Evolutionary conservation across 2,888 invertebrate species (phyloP).

Genomic region (Minunthozetes semirufus): DNA sequence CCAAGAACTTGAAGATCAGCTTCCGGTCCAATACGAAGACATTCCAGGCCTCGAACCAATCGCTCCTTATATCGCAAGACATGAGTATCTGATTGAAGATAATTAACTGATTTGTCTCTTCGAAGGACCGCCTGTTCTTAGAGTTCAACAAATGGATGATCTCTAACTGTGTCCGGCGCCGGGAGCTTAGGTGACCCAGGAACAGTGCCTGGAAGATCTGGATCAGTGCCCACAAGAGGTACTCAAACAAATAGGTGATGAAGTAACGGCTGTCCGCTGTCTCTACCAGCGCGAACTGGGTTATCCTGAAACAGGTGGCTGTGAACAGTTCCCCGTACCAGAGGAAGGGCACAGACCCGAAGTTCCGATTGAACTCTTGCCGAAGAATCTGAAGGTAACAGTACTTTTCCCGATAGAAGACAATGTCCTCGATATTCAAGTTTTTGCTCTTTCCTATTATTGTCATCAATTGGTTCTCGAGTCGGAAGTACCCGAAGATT

Average conservation of each 20-base stretch:
- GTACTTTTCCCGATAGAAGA: constrained; percentile 12
- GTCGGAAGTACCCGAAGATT: not conserved
- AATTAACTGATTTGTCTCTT: not conserved
- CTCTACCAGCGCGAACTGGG: not conserved
- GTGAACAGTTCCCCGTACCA: constrained; percentile 15
- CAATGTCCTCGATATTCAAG: not conserved
- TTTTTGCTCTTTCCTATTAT: not conserved
- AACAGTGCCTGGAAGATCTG: not conserved
- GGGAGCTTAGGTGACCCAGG: not conserved
- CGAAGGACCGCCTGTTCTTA: not conserved
- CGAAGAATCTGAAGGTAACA: not conserved
- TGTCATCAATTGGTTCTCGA: not conserved
- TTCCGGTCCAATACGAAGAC: constrained; percentile 4
- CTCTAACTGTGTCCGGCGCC: not conserved
- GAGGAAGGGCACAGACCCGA: constrained; percentile 2
- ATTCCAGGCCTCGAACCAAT: constrained; percentile 7
- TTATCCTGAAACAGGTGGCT: constrained; percentile 8
- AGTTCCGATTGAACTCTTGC: not conserved
- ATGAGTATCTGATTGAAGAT: constrained; percentile 10
- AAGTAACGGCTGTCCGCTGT: not conserved
- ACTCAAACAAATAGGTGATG: not conserved
- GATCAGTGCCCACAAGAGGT: not conserved
- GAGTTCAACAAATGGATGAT: not conserved
- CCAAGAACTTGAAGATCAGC: constrained; percentile 6
- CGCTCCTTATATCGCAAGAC: not conserved